Conservation (phyloP, 2,113 vertebrate genomes). For the Zapornia atra region DNA sequence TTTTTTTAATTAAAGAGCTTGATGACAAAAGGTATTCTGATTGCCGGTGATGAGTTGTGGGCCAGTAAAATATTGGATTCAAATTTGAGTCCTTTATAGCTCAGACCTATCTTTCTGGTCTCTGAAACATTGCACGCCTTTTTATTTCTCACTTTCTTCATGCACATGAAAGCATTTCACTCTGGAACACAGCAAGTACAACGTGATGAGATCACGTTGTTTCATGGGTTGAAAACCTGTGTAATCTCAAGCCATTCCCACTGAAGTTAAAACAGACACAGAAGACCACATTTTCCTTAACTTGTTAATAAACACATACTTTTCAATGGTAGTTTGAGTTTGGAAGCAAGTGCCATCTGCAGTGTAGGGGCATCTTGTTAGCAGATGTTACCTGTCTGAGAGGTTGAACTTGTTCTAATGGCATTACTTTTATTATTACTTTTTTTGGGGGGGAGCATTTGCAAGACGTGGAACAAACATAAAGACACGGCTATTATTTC, state of each 20-base stretch:
- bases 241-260: neutral
- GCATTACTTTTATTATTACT: neutral
- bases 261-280: neutral
- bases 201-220: neutral
- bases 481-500: neutral
- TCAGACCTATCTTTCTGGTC: neutral
- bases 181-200: neutral
- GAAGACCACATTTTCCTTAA: constrained; percentile 31
- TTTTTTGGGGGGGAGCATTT: neutral
- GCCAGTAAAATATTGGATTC: neutral
- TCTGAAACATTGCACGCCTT: rapidly evolving
- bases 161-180: neutral
- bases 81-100: neutral
- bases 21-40: neutral
- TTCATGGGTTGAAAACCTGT: constrained; percentile 6
- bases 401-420: neutral
- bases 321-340: neutral
- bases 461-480: neutral
- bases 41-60: neutral
- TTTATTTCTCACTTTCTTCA: neutral
- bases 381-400: constrained; percentile 16
- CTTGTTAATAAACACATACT: neutral
- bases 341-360: neutral
- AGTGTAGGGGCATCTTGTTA: neutral
- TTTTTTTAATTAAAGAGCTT: constrained; percentile 15